Evolutionary conservation across 2,797 vertebrate genomes (phyloP).

Genomic region (Spatula clypeata): DNA sequence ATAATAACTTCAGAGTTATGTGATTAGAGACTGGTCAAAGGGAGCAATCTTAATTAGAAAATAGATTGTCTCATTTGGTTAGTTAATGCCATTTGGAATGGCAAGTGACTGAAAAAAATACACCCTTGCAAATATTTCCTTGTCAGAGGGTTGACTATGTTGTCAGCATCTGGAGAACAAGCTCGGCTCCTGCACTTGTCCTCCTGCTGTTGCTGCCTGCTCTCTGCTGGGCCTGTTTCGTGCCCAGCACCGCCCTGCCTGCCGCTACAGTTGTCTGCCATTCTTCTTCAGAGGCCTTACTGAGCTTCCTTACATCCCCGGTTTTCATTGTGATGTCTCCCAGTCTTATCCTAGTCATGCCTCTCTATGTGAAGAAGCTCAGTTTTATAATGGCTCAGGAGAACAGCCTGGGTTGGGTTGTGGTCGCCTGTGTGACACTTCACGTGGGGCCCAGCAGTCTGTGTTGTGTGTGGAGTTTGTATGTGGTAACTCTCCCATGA

Average conservation of each 20-base stretch:
- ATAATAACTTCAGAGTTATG: not conserved
- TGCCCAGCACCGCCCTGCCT: too few species aligned
- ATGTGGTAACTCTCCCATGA: not conserved
- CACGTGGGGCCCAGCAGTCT: not conserved
- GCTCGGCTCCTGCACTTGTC: not conserved
- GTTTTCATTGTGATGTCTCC: fast-evolving
- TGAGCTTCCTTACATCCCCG: fast-evolving
- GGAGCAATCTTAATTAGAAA: not conserved
- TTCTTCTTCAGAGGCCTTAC: not conserved
- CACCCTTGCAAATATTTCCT: not conserved
- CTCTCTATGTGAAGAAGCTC: not conserved
- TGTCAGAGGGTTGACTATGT: not conserved
- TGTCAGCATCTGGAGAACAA: not conserved
- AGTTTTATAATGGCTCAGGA: not conserved
- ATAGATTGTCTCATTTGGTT: not conserved
- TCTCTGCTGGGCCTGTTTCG: not conserved
- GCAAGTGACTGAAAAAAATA: not conserved
- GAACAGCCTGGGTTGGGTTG: not conserved
- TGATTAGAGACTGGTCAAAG: not conserved
- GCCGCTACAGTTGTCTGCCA: too few species aligned
- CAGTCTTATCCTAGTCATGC: not conserved
- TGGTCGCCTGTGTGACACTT: not conserved
- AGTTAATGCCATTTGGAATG: not conserved
- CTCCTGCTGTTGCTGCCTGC: fast-evolving
- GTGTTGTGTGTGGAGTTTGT: not conserved